Conservation (phyloP, 2,113 vertebrate genomes). For the Poeciliopsis turrubarensis region DNA sequence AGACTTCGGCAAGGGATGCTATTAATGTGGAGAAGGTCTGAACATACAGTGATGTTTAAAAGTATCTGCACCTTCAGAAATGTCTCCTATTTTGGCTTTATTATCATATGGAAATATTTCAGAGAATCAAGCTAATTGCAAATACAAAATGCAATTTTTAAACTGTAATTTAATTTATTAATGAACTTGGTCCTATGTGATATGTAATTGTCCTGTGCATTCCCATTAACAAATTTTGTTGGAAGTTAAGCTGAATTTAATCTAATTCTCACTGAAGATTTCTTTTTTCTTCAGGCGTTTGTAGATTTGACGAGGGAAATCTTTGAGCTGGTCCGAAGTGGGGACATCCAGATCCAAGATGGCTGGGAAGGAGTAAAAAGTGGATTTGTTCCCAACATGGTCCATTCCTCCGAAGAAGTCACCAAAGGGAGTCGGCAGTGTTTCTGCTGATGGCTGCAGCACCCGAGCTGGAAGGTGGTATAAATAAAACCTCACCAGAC, state of each 20-base stretch:
- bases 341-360: constrained; percentile 97
- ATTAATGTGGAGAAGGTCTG: constrained; percentile 95
- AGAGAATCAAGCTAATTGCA: too few relatives aligned
- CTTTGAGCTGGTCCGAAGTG: constrained; percentile 91
- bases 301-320: constrained; percentile 95
- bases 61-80: too few relatives aligned
- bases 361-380: constrained; percentile 99
- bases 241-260: not conserved
- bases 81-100: not conserved
- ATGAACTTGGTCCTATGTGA: not conserved
- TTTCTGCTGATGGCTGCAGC: constrained; percentile 83
- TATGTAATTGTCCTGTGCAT: not conserved
- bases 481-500: constrained; percentile 15
- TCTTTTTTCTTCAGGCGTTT: constrained; percentile 76
- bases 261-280: not conserved
- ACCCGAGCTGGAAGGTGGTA: not conserved
- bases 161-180: not conserved
- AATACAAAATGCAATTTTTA: too few relatives aligned
- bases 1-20: constrained; percentile 93
- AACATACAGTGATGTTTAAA: not conserved
- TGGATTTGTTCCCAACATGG: constrained; percentile 93
- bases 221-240: not conserved
- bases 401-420: constrained; percentile 95
- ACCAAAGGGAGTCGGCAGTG: constrained; percentile 91
- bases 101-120: not conserved